Base-by-base conservation (phyloP, 2,888 invertebrate genomes). In the Plebejus anna region DNA sequence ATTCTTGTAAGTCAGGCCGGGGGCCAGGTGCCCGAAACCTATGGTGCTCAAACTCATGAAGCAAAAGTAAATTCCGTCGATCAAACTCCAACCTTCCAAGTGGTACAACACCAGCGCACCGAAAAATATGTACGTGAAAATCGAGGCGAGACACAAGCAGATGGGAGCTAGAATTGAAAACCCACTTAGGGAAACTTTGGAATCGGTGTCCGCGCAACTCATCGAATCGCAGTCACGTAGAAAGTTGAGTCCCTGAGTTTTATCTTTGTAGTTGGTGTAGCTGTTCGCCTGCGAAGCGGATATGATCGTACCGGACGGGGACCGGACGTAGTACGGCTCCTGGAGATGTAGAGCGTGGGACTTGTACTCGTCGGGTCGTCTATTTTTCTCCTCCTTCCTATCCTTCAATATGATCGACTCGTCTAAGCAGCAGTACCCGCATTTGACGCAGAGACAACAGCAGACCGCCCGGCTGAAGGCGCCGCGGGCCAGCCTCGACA, bases 21-120 rank as follows among this genome's bases (percentile, higher is more conserved):
- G 97, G 76, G 97, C 95, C 90, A 97, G 95, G 86, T 98, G 97
- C 38, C 97, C 98, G 84, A 98, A 98, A 13, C 98, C 98, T 84
- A 98, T 98, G 28, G 98, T 98, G 83, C 97, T 98, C 82, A 98
- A 95, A 85, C 98, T 98, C 96, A 98, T 98, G 90, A 99, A 99
- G 90, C 98, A 98, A 90, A 98, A 99, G 90, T 97, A 99, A 83
- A 98, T 96, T 77, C 97, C 97, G 85, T 98, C 98, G 79, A 99
- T 94, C 75, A 97, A 95, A 82, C 96, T 96, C 99, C 99, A 99
- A 83, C 97, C 97, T 89, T 99, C 99, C 88, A 99, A 95, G 81
- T 97, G 96, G 85, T 97, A 97, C 81, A 99, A 95, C 47, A 98
- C 96, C 78, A 98, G 95, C 1, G 98, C 98, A 5, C 99, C 99